Evolutionary conservation across 2,888 invertebrate genomes (phyloP).

Genomic region (Drosophila paranaensis): DNA sequence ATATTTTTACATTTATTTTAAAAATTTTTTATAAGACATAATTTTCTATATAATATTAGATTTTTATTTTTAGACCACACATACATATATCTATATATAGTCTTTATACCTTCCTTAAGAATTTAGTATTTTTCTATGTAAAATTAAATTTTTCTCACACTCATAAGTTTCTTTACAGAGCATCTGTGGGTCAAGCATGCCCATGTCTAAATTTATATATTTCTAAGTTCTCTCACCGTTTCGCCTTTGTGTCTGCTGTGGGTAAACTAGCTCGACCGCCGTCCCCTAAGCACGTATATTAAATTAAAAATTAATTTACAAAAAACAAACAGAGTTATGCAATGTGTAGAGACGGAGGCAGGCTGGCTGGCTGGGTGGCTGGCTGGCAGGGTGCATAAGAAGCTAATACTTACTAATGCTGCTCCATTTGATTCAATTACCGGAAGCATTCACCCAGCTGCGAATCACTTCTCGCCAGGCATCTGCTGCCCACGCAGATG

Average conservation of each 20-base stretch:
- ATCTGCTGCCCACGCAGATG: background rate
- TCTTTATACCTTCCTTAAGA: too few relatives aligned
- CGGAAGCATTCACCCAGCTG: constrained; percentile 70
- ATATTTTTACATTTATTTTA: too few relatives aligned
- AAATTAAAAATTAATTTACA: constrained; percentile 79
- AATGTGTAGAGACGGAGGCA: constrained; percentile 21
- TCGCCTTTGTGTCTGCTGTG: constrained; percentile 29
- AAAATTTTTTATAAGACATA: too few relatives aligned
- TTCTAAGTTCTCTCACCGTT: constrained; percentile 6
- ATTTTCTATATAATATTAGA: too few relatives aligned
- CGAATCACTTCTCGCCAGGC: constrained; percentile 42
- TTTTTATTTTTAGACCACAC: too few relatives aligned
- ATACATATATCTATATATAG: too few relatives aligned
- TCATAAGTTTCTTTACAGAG: too few relatives aligned
- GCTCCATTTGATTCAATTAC: constrained; percentile 80
- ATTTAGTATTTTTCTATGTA: too few relatives aligned
- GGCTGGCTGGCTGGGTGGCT: background rate
- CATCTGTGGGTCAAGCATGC: background rate
- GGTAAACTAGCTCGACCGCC: constrained; percentile 34
- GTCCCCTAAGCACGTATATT: constrained; percentile 63
- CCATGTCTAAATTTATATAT: background rate
- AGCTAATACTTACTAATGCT: constrained; percentile 80
- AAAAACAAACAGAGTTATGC: constrained; percentile 74
- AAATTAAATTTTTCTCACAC: too few relatives aligned
- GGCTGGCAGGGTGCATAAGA: constrained; percentile 55